Conservation (phyloP, 2,113 vertebrate genomes). For the Axis porcinus region DNA sequence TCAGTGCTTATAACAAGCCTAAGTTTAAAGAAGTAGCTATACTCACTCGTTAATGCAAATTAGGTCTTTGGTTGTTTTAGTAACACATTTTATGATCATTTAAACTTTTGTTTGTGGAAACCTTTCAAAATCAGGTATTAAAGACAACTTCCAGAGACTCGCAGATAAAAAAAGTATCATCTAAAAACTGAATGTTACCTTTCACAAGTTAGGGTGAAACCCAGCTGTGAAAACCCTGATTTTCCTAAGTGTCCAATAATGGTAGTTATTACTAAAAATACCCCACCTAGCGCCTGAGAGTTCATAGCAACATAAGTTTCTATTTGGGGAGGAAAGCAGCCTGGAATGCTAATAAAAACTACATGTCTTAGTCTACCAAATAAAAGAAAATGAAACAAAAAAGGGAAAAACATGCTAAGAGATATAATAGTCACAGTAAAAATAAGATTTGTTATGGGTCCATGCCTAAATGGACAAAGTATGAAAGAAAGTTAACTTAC, state of each 20-base stretch:
- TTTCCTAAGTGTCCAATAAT: neutral
- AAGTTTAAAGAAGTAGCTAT: slow-evolving; percentile 38
- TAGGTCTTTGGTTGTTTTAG: slow-evolving; percentile 20
- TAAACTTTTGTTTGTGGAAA: slow-evolving; percentile 35
- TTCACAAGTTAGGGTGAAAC: slow-evolving; percentile 39
- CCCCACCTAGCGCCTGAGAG: slow-evolving; percentile 11
- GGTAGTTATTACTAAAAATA: slow-evolving; percentile 45
- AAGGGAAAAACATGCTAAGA: slow-evolving; percentile 78
- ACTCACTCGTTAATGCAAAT: neutral
- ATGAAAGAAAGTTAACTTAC: slow-evolving; percentile 94
- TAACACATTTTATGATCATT: slow-evolving; percentile 1
- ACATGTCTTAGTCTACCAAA: slow-evolving; percentile 65
- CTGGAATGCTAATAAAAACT: slow-evolving; percentile 60
- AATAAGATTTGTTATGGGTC: slow-evolving; percentile 71
- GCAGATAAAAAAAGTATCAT: slow-evolving; percentile 38
- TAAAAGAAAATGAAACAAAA: slow-evolving; percentile 61
- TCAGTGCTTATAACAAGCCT: neutral
- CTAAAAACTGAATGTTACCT: slow-evolving; percentile 30
- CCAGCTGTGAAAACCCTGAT: slow-evolving; percentile 41
- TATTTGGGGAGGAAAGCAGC: slow-evolving; percentile 27
- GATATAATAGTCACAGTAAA: slow-evolving; percentile 70
- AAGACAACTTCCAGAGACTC: neutral
- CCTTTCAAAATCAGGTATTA: slow-evolving; percentile 21
- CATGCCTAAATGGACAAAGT: slow-evolving; percentile 81
- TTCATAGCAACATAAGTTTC: slow-evolving; percentile 68